Conservation (phyloP, 2,113 vertebrate species). For the Leucosticte australis region DNA sequence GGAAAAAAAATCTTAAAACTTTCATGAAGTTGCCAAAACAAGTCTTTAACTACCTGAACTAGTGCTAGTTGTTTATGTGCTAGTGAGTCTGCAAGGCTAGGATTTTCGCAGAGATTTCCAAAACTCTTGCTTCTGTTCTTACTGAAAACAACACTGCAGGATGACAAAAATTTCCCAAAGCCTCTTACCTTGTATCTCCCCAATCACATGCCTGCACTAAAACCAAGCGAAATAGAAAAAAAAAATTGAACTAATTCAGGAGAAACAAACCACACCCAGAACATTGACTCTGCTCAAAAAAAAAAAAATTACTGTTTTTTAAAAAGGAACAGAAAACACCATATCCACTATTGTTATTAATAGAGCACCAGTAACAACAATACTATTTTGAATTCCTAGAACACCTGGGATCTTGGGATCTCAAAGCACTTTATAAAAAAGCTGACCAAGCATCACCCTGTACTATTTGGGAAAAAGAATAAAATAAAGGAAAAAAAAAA, state of each 20-base stretch:
- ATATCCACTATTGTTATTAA: background rate
- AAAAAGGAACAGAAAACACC: background rate
- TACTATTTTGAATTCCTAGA: background rate
- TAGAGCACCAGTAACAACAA: background rate
- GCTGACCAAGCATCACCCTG: background rate
- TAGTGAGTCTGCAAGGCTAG: background rate
- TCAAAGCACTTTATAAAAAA: background rate
- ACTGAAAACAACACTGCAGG: background rate
- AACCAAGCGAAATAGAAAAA: background rate
- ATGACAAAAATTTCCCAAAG: background rate
- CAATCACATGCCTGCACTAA: background rate
- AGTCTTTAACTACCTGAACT: background rate
- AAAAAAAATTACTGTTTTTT: background rate
- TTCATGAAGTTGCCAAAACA: background rate
- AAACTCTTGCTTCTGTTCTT: background rate
- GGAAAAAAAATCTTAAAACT: background rate
- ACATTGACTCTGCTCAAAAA: background rate
- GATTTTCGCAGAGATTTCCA: background rate
- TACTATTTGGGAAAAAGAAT: background rate
- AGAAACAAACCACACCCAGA: background rate
- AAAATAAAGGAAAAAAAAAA: background rate
- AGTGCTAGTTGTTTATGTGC: background rate
- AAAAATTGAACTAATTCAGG: background rate
- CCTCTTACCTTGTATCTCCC: background rate
- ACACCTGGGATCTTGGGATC: background rate